A percentile compares a stretch with the other conserved stretches of the same genome.
Conservation (phyloP, 2,797 vertebrate genomes). For the Gambusia yucatana region DNA sequence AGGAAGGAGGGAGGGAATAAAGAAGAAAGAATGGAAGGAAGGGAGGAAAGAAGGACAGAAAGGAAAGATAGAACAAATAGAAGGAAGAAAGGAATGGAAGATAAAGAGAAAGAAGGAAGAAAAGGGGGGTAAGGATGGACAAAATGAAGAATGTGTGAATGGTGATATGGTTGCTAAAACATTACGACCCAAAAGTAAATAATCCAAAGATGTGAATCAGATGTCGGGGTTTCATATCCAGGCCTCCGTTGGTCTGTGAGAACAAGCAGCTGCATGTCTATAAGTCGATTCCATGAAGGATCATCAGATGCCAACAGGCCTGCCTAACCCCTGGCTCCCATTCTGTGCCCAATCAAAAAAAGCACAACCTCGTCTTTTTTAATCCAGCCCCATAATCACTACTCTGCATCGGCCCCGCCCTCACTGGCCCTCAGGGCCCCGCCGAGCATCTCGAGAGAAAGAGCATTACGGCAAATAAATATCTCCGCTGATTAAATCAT, state of each 20-base stretch:
- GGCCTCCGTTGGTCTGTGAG: constrained; percentile 13
- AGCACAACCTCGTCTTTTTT: constrained; percentile 70
- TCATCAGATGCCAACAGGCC: constrained; percentile 60
- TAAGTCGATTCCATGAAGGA: constrained; percentile 59
- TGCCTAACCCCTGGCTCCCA: constrained; percentile 64
- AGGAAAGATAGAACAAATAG: no score
- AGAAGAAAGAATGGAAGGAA: no score
- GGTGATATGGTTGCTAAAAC: not conserved
- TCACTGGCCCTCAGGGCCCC: constrained; percentile 31
- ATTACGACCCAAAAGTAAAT: not conserved
- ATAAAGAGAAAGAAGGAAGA: no score
- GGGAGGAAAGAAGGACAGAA: no score
- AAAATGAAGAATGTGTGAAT: not conserved
- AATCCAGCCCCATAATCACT: constrained; percentile 79
- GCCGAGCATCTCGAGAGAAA: constrained; percentile 35
- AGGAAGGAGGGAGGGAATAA: no score
- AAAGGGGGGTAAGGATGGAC: no score
- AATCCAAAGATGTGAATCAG: not conserved
- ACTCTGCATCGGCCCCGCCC: constrained; percentile 48
- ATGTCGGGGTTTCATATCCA: not conserved
- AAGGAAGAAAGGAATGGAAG: no score
- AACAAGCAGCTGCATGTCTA: constrained; percentile 38
- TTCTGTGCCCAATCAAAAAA: constrained; percentile 75
- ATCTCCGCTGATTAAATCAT: constrained; percentile 81
- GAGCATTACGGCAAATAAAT: constrained; percentile 73